Conservation (phyloP, 2,888 invertebrate species). For the Caenorhabditis panamensis region DNA sequence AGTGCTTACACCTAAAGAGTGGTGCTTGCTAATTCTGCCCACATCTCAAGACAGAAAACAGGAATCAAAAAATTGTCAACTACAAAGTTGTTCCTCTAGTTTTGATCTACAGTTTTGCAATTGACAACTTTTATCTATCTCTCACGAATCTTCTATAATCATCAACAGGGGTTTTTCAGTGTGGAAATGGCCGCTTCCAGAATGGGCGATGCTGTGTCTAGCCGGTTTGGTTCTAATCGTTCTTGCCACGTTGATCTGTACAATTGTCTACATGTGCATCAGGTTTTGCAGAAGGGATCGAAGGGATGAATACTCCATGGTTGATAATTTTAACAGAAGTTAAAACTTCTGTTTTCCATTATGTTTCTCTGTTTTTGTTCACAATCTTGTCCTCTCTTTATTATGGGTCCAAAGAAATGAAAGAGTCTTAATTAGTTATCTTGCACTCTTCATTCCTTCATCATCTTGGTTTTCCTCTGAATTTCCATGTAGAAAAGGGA, state of each 20-base stretch:
- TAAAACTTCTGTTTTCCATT: slow-evolving; percentile 12
- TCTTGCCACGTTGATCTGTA: slow-evolving; percentile 31
- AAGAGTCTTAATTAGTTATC: slow-evolving; percentile 28
- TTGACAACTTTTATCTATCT: no score
- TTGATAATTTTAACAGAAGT: no score
- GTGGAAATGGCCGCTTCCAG: slow-evolving; percentile 54
- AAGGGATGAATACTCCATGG: slow-evolving; percentile 50
- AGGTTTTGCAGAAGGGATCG: slow-evolving; percentile 32
- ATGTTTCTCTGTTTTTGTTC: slow-evolving; percentile 20
- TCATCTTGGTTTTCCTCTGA: no score
- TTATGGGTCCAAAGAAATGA: slow-evolving; percentile 45
- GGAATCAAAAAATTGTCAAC: background rate
- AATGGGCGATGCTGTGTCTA: slow-evolving; percentile 30
- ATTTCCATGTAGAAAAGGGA: background rate
- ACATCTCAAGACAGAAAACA: no score
- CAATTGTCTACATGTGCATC: slow-evolving; percentile 34
- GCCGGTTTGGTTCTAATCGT: slow-evolving; percentile 26
- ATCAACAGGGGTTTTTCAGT: slow-evolving; percentile 31
- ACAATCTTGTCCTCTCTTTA: background rate
- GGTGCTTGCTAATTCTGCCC: no score
- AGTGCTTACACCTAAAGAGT: no score
- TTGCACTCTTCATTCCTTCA: slow-evolving; percentile 33
- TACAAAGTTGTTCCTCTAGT: no score
- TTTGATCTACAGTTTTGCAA: no score
- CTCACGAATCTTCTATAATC: no score